Evolutionary conservation across 2,888 invertebrate genomes (phyloP), one percentile per base, ranked within the genome.

Genomic region (Choreutis nemorana): DNA sequence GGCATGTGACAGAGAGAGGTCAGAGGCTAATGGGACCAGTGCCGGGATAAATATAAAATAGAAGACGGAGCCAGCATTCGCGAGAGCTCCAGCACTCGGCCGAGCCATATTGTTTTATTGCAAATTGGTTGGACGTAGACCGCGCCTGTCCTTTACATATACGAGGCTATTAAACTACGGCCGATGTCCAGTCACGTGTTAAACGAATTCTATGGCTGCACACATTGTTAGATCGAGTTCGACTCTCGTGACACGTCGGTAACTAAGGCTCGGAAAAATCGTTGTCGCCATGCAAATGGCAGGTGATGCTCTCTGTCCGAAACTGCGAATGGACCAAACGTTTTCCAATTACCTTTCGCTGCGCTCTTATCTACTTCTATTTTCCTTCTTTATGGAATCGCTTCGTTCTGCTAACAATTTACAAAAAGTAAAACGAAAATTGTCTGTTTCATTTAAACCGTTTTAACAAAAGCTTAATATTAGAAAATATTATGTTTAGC

Each of bases 71-170:
- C 47, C 37, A 37, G 37, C 38, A 38, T 51, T 48, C 55, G 55
- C 58, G 45, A 59, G 60, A 55, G 54, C 59, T 41, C 49, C 48
- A 50, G 54, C 54, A 52, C 52, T 49, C 50, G 50, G 51, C 47
- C 50, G 50, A 50, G 63, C 70, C 63, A 65, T 77, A 77, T 77
- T 78, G 73, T 78, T 77, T 78, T 78, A 78, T 77, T 77, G 77
- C 77, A 78, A 78, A 78, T 78, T 78, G 77, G 73, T 70, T 72
- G 68, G 70, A 65, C 67, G 66, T 61, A 63, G 56, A 61, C 66
- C 67, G 65, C 64, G 67, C 59, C 66, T 73, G 77, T 73, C 75
- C 71, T 75, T 73, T 77, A 72, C 75, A 77, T 73, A 73, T 68
- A 75, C 68, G 66, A 68, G 60, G 65, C 75, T 64, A 77, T 78